Percentiles rank a stretch among this genome's conserved stretches.
These are phyloP conservation scores for Sarcophaga caerulescens DNA, from an alignment of 2,888 invertebrate species.

Conservation along the genomic window DNA sequence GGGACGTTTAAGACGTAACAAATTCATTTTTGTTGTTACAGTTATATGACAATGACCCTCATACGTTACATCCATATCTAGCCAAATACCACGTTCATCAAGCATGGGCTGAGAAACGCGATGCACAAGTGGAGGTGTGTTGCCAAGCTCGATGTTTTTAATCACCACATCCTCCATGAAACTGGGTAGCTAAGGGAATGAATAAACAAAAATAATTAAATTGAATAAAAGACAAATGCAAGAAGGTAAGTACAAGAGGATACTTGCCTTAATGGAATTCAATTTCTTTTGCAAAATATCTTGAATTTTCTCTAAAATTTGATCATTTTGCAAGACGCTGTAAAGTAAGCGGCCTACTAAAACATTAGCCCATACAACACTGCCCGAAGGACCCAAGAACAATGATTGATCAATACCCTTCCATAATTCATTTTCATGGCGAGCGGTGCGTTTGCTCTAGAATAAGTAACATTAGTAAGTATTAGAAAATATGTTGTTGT, in stretches of 20 bases:
- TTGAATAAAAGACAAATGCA: too few relatives aligned
- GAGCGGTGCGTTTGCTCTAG: slow-evolving; percentile 77
- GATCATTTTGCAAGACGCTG: slow-evolving; percentile 76
- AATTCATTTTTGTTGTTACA: slow-evolving; percentile 91
- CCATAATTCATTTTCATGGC: slow-evolving; percentile 80
- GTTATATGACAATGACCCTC: slow-evolving; percentile 88
- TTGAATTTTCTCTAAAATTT: slow-evolving; percentile 77
- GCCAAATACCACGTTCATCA: slow-evolving; percentile 91
- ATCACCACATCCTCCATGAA: slow-evolving; percentile 91
- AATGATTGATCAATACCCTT: slow-evolving; percentile 80
- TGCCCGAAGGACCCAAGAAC: slow-evolving; percentile 80
- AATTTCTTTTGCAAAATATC: slow-evolving; percentile 80
- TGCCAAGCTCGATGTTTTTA: slow-evolving; percentile 87
- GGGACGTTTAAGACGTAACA: slow-evolving; percentile 78
- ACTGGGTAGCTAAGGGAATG: slow-evolving; percentile 85
- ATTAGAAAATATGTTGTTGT: neutral
- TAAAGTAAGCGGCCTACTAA: slow-evolving; percentile 79
- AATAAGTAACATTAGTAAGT: slow-evolving; percentile 18
- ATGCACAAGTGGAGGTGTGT: slow-evolving; percentile 84
- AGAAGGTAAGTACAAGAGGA: too few relatives aligned
- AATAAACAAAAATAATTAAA: neutral
- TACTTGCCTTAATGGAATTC: slow-evolving; percentile 78
- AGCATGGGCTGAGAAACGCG: slow-evolving; percentile 85
- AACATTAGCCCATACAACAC: slow-evolving; percentile 80
- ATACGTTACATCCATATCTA: slow-evolving; percentile 90